A percentile compares a stretch with the other conserved stretches of the same genome.
phyloP scores from a whole-genome alignment of 2,797 vertebrate species.

The Pangasius sanitwongsei region DNA sequence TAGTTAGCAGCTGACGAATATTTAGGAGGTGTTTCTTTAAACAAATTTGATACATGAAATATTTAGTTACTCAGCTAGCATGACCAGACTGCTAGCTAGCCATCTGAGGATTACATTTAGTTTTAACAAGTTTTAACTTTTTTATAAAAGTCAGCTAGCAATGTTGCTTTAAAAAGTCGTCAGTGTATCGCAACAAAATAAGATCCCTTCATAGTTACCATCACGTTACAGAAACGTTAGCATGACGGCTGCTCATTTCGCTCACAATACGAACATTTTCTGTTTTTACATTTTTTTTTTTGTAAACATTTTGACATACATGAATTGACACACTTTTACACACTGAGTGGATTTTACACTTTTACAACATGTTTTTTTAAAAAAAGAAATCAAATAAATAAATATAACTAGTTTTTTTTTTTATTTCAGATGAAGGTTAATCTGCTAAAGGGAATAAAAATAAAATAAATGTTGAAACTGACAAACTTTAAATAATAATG shows the following conservation, averaged over 20 bases:
- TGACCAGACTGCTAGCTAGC: neutral
- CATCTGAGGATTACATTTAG: neutral
- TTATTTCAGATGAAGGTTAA: neutral
- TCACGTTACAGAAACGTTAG: neutral
- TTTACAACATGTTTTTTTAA: neutral
- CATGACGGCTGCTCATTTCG: neutral
- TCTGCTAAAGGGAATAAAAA: neutral
- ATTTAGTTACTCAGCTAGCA: neutral
- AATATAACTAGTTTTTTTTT: neutral
- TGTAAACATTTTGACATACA: constrained; percentile 26
- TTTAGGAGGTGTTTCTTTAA: neutral
- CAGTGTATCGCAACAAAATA: neutral
- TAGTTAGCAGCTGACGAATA: neutral
- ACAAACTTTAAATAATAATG: neutral
- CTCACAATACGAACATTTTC: neutral
- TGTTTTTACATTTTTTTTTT: neutral
- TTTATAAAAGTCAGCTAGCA: neutral
- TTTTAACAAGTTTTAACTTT: neutral
- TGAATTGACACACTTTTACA: neutral
- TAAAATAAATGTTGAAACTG: no score
- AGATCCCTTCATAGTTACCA: neutral
- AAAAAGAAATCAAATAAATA: neutral
- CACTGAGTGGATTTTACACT: neutral
- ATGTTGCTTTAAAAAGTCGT: constrained; percentile 1
- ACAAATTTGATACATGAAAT: neutral